Base-by-base conservation (phyloP, 1,140 invertebrate species). In the Bombus terrestris region DNA sequence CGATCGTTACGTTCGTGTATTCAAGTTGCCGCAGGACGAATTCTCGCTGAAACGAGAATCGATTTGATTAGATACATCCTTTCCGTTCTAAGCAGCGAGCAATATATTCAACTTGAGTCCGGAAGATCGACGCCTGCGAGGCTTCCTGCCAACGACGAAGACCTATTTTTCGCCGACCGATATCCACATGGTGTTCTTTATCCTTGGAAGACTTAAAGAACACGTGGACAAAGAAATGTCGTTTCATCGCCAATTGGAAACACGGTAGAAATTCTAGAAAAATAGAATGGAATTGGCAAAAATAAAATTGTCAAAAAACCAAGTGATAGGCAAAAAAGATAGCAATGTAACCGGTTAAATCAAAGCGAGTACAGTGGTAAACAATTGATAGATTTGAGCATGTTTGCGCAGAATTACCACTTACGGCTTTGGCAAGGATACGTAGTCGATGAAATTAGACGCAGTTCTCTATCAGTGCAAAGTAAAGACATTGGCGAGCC, bases 1-100 rank as follows among this genome's bases (percentile, higher is more conserved):
- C 71, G 87, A 91, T 91, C 84, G 89, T 90, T 90, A 87, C 77
- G 74, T 88, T 80, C 71, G 53, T 59, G 59, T 69, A 53, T 62
- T 68, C 79, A 73, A 79, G 75, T 83, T 86, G 76, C 86, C 79
- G 80, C 66, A 43, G 75, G 83, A 86, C 62, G 68, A 84, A 86
- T 88, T 77, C 81, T 57, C 72, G 39, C 28, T n/a, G 62, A 47
- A 73, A 39, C 66, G 43, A 32, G 83, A 74, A 88, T 88, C 86
- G 81, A 90, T 90, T 81, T 84, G 81, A 90, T 90, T 81, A 81
- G 62, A 66, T 57, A 37, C 68, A 85, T 59, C 64, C 9, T 43
- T 35, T 41, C 43, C 18, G 47, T 53, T 22, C 47, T 2, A 53
- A 53, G 6, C 47, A 53, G 6, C 18, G 6, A 53, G 28, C 41